phyloP scores from a whole-genome alignment of 1,140 invertebrate genomes.

The Vollenhovia emeryi region DNA sequence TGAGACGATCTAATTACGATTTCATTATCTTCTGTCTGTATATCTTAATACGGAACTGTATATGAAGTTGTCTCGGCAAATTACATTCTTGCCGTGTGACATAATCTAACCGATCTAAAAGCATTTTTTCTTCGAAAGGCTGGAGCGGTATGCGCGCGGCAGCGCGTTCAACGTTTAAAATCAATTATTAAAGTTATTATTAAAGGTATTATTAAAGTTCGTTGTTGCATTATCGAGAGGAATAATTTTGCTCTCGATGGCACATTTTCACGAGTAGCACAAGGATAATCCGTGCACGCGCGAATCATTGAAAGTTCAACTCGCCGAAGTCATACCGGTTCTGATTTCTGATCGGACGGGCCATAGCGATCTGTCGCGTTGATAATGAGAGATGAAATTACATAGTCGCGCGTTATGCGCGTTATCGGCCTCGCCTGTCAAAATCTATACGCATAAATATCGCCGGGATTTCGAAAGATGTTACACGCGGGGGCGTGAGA shows the following conservation, averaged over 20 bases:
- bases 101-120: constrained; percentile 1
- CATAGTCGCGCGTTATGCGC: background rate
- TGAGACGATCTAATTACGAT: background rate
- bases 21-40: constrained; percentile 5
- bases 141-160: background rate
- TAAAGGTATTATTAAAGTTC: background rate
- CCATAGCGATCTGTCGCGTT: constrained; percentile 5
- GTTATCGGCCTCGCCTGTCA: constrained; percentile 21
- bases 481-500: constrained; percentile 59
- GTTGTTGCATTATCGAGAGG: background rate
- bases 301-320: background rate
- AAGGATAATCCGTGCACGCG: background rate
- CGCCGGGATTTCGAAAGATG: constrained; percentile 50
- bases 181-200: background rate
- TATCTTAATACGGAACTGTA: background rate
- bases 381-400: constrained; percentile 41
- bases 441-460: constrained; percentile 19
- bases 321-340: background rate
- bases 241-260: background rate
- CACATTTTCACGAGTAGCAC: background rate
- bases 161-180: background rate
- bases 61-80: background rate
- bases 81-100: background rate
- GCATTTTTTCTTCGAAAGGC: background rate
- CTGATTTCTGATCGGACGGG: background rate